These are phyloP conservation scores for Phrynosoma blainvillii DNA, from an alignment of 2,113 vertebrate genomes.

Conservation along the genomic window DNA sequence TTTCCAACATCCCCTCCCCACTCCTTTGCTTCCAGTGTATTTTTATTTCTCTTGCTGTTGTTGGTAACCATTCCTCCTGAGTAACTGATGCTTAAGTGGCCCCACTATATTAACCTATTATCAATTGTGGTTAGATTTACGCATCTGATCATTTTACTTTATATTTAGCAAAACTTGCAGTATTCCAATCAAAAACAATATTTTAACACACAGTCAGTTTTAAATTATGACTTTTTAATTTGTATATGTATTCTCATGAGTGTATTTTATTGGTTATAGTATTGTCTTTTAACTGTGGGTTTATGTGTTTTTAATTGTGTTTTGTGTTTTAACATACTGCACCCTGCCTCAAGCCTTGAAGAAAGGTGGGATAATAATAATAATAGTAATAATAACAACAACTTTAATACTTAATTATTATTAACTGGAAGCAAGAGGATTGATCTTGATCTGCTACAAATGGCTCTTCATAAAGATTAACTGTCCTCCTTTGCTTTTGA, in stretches of 20 bases:
- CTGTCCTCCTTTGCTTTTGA: slow-evolving; percentile 14
- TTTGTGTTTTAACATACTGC: no score
- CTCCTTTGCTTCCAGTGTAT: background rate
- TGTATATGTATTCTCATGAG: no score
- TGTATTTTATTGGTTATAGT: no score
- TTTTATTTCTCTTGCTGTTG: background rate
- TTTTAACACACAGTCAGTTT: no score
- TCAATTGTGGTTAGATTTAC: background rate
- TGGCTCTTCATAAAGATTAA: slow-evolving; percentile 12
- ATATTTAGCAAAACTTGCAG: background rate
- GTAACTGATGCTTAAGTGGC: background rate
- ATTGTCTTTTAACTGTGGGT: no score
- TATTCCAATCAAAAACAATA: background rate
- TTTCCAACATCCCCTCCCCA: background rate
- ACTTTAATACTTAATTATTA: no score
- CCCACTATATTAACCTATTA: background rate
- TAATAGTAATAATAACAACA: no score
- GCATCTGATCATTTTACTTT: slow-evolving; percentile 2
- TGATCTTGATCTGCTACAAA: background rate
- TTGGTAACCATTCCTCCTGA: background rate
- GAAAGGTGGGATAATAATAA: no score
- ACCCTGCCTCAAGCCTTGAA: no score
- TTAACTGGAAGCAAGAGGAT: no score
- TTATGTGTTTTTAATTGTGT: no score
- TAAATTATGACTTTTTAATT: no score